phyloP scores from a whole-genome alignment of 2,797 vertebrate species.

The Darevskia nairensis region DNA sequence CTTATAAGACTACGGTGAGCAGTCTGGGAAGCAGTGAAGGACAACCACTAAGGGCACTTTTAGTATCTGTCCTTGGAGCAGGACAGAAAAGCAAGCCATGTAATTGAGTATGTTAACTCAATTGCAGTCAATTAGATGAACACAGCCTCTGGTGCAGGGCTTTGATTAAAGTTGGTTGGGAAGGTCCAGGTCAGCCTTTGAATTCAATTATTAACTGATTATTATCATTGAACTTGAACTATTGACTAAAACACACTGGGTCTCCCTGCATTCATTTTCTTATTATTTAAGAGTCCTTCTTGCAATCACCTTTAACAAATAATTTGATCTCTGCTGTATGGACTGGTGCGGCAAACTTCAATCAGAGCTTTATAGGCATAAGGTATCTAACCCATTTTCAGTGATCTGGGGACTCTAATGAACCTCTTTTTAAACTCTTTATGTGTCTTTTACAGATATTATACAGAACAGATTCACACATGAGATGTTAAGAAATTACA shows the following conservation, averaged over 20 bases:
- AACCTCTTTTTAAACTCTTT: not conserved
- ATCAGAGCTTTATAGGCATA: not conserved
- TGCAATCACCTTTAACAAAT: not conserved
- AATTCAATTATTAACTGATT: not conserved
- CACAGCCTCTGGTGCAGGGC: not conserved
- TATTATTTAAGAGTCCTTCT: not conserved
- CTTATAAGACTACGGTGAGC: not conserved
- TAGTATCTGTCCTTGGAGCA: not conserved
- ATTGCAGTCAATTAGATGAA: not conserved
- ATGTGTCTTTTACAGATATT: no score
- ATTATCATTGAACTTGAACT: not conserved
- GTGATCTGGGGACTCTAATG: not conserved
- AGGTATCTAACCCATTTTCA: not conserved
- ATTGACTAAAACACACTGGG: not conserved
- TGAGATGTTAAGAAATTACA: no score
- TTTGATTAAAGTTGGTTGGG: not conserved
- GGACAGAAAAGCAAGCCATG: not conserved
- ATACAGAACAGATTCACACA: no score
- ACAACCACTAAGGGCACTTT: not conserved
- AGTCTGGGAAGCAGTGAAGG: not conserved
- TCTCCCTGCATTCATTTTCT: not conserved
- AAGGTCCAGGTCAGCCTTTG: not conserved
- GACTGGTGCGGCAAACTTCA: not conserved
- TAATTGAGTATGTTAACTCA: not conserved
- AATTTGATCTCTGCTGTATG: not conserved